Percentiles rank a stretch among this genome's conserved stretches.
Evolutionary conservation across 2,888 invertebrate species (phyloP).

Genomic region (Tenthredo amoena): DNA sequence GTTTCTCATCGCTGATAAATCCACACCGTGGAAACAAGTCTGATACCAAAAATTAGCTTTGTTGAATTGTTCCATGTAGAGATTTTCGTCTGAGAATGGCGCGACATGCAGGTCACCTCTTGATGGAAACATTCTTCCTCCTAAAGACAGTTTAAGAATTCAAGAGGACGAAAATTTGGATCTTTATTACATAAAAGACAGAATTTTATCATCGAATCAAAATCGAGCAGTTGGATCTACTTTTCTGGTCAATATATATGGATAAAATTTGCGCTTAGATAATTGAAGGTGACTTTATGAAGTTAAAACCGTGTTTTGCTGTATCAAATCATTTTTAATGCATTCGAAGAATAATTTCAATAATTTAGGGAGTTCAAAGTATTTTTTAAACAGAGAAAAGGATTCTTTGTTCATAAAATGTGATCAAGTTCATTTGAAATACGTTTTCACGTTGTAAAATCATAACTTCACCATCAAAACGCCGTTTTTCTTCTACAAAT

Average conservation of each 20-base stretch:
- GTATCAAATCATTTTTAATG: too few species aligned
- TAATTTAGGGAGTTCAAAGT: background rate
- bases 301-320: background rate
- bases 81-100: constrained; percentile 97
- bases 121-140: constrained; percentile 98
- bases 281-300: too few species aligned
- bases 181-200: background rate
- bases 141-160: constrained; percentile 71
- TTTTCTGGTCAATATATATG: too few species aligned
- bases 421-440: too few species aligned
- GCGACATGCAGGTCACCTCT: constrained; percentile 98
- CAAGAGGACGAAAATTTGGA: background rate
- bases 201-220: background rate
- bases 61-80: constrained; percentile 98
- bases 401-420: too few species aligned
- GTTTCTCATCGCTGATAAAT: constrained; percentile 93
- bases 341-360: too few species aligned
- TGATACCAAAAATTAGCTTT: constrained; percentile 99
- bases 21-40: constrained; percentile 98
- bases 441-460: too few species aligned
- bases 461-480: too few species aligned
- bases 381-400: background rate
- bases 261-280: too few species aligned
- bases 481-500: too few species aligned
- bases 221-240: too few species aligned